Conservation (phyloP, 2,888 invertebrate genomes). For the Thymelicus acteon region DNA sequence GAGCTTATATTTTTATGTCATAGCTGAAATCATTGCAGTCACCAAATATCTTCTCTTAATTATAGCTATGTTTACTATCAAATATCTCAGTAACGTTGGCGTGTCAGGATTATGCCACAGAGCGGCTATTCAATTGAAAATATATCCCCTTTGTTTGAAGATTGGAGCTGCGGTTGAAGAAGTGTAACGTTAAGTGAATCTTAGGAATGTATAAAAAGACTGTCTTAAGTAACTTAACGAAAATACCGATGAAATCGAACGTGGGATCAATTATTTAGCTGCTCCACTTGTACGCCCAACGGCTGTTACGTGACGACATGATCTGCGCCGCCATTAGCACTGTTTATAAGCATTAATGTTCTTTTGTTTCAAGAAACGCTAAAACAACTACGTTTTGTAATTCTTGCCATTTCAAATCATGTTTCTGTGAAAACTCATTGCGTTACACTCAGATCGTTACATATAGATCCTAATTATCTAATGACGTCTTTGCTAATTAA, state of each 20-base stretch:
- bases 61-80: neutral
- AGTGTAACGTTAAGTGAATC: neutral
- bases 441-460: too few relatives aligned
- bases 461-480: neutral
- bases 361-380: slow-evolving; percentile 19
- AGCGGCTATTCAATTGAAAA: too few relatives aligned
- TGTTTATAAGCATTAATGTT: slow-evolving; percentile 23
- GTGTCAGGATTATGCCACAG: too few relatives aligned
- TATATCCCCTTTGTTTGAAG: neutral
- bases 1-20: too few relatives aligned
- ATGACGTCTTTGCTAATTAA: neutral
- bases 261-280: slow-evolving; percentile 77
- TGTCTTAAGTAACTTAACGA: slow-evolving; percentile 55
- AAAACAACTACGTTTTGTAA: slow-evolving; percentile 16
- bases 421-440: neutral
- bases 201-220: slow-evolving; percentile 12
- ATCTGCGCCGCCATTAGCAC: slow-evolving; percentile 11
- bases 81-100: neutral
- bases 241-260: slow-evolving; percentile 69
- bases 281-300: slow-evolving; percentile 60
- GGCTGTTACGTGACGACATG: slow-evolving; percentile 61
- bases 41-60: too few relatives aligned
- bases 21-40: too few relatives aligned
- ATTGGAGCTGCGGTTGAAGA: neutral
- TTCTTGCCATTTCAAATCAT: neutral